Evolutionary conservation across 2,113 vertebrate genomes (phyloP).

Genomic region (Corydoras sp.): DNA sequence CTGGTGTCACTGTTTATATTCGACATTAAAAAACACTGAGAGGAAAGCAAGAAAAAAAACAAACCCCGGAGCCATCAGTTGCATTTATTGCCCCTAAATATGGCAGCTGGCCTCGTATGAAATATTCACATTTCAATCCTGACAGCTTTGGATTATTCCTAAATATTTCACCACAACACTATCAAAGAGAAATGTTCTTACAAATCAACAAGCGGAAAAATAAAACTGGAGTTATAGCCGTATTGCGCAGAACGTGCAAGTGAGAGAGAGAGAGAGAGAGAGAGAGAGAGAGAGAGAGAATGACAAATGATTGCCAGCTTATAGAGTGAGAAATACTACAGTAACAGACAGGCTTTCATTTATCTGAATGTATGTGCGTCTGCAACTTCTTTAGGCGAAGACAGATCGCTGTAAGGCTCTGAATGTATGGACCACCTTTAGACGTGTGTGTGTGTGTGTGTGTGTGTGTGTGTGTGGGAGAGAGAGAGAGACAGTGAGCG

Average conservation of each 20-base stretch:
- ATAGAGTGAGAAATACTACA: conserved; percentile 41
- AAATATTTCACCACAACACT: no score
- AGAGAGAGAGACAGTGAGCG: neutral
- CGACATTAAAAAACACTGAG: no score
- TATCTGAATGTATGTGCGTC: conserved; percentile 29
- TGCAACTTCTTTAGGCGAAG: conserved; percentile 19
- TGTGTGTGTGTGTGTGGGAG: neutral
- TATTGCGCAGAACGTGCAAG: conserved; percentile 3
- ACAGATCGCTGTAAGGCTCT: conserved; percentile 15
- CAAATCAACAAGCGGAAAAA: no score
- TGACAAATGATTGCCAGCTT: conserved; percentile 45
- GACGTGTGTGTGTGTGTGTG: neutral
- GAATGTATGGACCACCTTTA: neutral
- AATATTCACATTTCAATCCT: no score
- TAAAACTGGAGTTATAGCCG: no score
- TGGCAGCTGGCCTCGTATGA: no score
- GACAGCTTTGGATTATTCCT: no score
- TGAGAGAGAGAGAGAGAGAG: neutral
- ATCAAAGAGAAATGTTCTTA: neutral
- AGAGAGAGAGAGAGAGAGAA: conserved; percentile 5
- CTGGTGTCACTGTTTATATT: no score
- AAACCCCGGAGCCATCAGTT: no score
- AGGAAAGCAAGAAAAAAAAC: no score
- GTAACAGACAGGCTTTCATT: conserved; percentile 28
- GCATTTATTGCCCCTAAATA: no score